phyloP scores from a whole-genome alignment of 2,797 vertebrate species.

The Danio albolineatus region DNA sequence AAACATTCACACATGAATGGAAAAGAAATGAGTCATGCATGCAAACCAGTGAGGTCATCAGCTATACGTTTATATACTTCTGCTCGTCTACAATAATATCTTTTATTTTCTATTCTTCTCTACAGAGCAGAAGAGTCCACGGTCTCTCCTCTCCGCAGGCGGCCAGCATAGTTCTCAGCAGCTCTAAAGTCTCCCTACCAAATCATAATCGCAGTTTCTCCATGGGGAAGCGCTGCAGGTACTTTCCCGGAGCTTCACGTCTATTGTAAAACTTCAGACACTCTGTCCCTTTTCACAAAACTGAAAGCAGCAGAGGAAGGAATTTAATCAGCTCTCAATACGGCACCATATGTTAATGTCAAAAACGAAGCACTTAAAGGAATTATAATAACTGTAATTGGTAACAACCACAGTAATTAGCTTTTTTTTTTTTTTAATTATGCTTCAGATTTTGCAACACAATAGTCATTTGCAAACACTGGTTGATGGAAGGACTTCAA shows the following conservation, averaged over 20 bases:
- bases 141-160: slow-evolving; percentile 65
- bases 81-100: slow-evolving; percentile 30
- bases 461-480: slow-evolving; percentile 42
- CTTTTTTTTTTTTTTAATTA: slow-evolving; percentile 33
- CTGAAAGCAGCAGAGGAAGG: slow-evolving; percentile 53
- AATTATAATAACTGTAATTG: slow-evolving; percentile 55
- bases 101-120: slow-evolving; percentile 50
- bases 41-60: neutral
- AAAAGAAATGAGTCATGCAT: neutral
- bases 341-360: slow-evolving; percentile 57
- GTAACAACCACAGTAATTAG: slow-evolving; percentile 53
- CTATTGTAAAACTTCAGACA: slow-evolving; percentile 42
- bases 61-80: neutral
- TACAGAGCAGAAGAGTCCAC: slow-evolving; percentile 74
- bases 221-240: slow-evolving; percentile 82
- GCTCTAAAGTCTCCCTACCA: slow-evolving; percentile 65
- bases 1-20: neutral
- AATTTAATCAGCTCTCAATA: slow-evolving; percentile 63
- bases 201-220: slow-evolving; percentile 72
- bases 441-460: neutral
- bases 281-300: neutral
- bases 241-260: slow-evolving; percentile 31
- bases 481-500: slow-evolving; percentile 3
- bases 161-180: slow-evolving; percentile 60
- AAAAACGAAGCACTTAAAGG: slow-evolving; percentile 52